phyloP scores from a whole-genome alignment of 2,888 invertebrate species.

The Amblyjoppa fuscipennis region DNA sequence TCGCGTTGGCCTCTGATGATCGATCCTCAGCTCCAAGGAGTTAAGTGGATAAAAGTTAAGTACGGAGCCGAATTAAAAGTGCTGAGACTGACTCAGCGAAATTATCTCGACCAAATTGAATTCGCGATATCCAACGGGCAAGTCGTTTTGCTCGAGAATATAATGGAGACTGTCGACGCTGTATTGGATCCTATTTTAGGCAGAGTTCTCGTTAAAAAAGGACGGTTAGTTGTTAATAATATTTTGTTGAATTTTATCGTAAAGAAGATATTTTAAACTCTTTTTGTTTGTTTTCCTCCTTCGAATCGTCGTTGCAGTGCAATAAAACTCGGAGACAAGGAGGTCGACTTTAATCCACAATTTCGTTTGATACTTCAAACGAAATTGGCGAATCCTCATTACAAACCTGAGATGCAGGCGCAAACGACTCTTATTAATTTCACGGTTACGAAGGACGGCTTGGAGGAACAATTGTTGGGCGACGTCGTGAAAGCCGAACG shows the following conservation, averaged over 20 bases:
- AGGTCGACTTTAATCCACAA: slow-evolving; percentile 93
- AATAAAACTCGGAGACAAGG: slow-evolving; percentile 95
- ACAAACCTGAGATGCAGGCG: slow-evolving; percentile 98
- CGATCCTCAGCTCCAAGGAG: slow-evolving; percentile 96
- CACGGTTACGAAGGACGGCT: slow-evolving; percentile 96
- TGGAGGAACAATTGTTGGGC: slow-evolving; percentile 97
- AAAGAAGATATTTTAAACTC: not conserved
- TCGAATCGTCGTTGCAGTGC: slow-evolving; percentile 83
- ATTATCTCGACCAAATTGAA: slow-evolving; percentile 94
- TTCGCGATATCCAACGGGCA: slow-evolving; percentile 91
- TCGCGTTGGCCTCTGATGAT: slow-evolving; percentile 98
- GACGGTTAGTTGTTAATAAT: slow-evolving; percentile 85
- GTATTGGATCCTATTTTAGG: slow-evolving; percentile 96
- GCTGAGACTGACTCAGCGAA: slow-evolving; percentile 92
- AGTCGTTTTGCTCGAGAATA: slow-evolving; percentile 94
- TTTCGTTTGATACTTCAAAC: slow-evolving; percentile 96
- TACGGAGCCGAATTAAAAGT: slow-evolving; percentile 91
- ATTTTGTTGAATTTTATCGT: slow-evolving; percentile 11
- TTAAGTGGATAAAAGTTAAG: slow-evolving; percentile 97
- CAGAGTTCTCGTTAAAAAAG: slow-evolving; percentile 95
- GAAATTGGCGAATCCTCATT: slow-evolving; percentile 97
- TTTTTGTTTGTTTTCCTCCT: not conserved
- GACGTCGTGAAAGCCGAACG: slow-evolving; percentile 97
- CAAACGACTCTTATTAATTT: slow-evolving; percentile 98
- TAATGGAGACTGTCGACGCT: slow-evolving; percentile 95